phyloP scores from a whole-genome alignment of 2,113 vertebrate species.

The Rhinoderma darwinii region DNA sequence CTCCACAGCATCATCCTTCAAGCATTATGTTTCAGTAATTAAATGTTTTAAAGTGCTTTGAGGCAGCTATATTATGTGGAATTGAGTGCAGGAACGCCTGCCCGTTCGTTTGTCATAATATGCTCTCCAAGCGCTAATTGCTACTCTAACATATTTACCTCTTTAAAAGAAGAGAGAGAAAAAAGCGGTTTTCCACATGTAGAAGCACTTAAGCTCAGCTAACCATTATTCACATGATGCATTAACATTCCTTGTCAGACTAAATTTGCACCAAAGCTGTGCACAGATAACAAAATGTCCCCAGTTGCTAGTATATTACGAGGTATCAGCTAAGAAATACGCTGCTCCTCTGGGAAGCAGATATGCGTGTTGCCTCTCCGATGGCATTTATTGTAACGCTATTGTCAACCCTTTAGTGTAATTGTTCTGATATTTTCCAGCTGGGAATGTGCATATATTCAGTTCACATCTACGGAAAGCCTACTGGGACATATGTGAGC shows the following conservation, averaged over 20 bases:
- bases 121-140: constrained; percentile 37
- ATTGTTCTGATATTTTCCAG: not conserved
- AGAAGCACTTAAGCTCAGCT: constrained; percentile 29
- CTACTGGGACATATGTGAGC: not conserved
- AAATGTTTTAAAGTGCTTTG: constrained; percentile 50
- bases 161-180: constrained; percentile 26
- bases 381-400: not conserved
- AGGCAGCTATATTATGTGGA: constrained; percentile 43
- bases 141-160: constrained; percentile 42
- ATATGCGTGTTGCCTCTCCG: not conserved
- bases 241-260: constrained; percentile 16
- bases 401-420: constrained; percentile 24
- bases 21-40: constrained; percentile 45
- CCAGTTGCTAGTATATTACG: not conserved
- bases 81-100: constrained; percentile 16
- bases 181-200: not conserved
- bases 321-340: not conserved
- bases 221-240: constrained; percentile 25
- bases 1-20: constrained; percentile 33
- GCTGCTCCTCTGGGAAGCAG: not conserved
- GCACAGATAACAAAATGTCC: constrained; percentile 21
- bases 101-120: constrained; percentile 52
- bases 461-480: not conserved
- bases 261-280: not conserved
- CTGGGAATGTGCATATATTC: constrained; percentile 4